These are phyloP conservation scores for Gryllus bimaculatus DNA, from an alignment of 1,140 invertebrate species.

Conservation along the genomic window DNA sequence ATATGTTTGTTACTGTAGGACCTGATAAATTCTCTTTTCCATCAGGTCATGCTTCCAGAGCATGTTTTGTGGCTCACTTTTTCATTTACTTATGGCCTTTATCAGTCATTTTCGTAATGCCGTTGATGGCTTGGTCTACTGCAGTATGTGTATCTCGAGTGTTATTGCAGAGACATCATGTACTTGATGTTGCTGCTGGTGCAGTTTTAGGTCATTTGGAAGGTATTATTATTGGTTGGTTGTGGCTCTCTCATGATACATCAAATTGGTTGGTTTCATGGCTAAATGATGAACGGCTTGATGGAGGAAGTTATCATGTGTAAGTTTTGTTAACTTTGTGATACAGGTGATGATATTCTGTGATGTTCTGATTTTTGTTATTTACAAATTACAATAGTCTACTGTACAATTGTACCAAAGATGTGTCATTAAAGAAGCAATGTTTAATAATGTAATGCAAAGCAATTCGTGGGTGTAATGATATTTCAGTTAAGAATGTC, in stretches of 20 bases:
- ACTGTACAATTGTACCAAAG: too few species aligned
- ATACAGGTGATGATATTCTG: too few species aligned
- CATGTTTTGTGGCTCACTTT: slow-evolving; percentile 64
- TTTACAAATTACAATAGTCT: too few species aligned
- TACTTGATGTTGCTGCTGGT: slow-evolving; percentile 77
- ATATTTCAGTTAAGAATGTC: too few species aligned
- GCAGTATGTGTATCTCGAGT: slow-evolving; percentile 70
- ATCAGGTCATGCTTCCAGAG: slow-evolving; percentile 88
- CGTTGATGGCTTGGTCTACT: slow-evolving; percentile 62
- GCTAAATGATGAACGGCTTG: slow-evolving; percentile 46
- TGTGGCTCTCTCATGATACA: slow-evolving; percentile 54
- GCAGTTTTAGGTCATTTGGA: slow-evolving; percentile 63
- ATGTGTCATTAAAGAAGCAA: too few species aligned
- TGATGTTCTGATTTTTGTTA: too few species aligned
- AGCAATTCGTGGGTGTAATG: too few species aligned
- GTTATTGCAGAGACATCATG: slow-evolving; percentile 71
- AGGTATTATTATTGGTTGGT: slow-evolving; percentile 49
- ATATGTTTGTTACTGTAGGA: slow-evolving; percentile 50
- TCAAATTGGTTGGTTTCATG: slow-evolving; percentile 39
- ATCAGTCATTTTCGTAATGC: slow-evolving; percentile 26
- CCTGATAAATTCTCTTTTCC: slow-evolving; percentile 93
- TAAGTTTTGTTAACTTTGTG: slow-evolving; percentile 20
- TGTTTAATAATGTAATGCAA: too few species aligned
- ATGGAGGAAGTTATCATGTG: slow-evolving; percentile 45
- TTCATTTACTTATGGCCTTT: slow-evolving; percentile 45